Evolutionary conservation across 1,140 invertebrate species (phyloP), one percentile per base, ranked within the genome.

Genomic region (Calycopis cecrops): DNA sequence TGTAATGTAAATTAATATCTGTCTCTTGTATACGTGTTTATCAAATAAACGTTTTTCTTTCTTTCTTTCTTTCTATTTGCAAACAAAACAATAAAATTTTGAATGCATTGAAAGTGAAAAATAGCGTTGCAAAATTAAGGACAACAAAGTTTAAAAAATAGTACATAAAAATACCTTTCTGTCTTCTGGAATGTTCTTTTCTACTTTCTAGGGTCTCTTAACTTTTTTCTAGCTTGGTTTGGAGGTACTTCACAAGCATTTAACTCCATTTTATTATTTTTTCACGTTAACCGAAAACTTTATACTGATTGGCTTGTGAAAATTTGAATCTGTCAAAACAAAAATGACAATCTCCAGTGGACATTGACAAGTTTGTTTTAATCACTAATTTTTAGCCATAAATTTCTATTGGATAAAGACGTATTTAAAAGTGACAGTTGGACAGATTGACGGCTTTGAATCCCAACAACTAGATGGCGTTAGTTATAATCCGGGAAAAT

Each of bases 401-500:
- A 2, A 37, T 37, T 37, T 37, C 35, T 37, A 37, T 37, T 37
- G 35, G 35, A 4, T 37, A 37, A 2, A 37, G 35, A 4, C 35
- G 35, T 37, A 37, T 37, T 37, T 37, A n/a, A 37, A 37, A 37
- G 35, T 37, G 35, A 37, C 35, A 37, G n/a, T 37, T 37, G 35
- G 35, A 37, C 35, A 37, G 35, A 37, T 37, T n/a, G 35, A 37
- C 35, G 35, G 35, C 35, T 37, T 37, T 37, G 35, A 37, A 37
- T 37, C 35, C 35, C 35, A 37, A 37, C 35, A 37, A 37, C 2
- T 37, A 37, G 35, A 37, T 37, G 35, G 35, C 8, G 35, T 37
- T 37, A 37, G 8, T 37, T 2, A 37, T 8, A 37, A 37, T 37
- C 9, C 35, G 9, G 35, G 35, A 37, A 37, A 37, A 37, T 9